phyloP scores from a whole-genome alignment of 2,797 vertebrate species.

The Paguma larvata region DNA sequence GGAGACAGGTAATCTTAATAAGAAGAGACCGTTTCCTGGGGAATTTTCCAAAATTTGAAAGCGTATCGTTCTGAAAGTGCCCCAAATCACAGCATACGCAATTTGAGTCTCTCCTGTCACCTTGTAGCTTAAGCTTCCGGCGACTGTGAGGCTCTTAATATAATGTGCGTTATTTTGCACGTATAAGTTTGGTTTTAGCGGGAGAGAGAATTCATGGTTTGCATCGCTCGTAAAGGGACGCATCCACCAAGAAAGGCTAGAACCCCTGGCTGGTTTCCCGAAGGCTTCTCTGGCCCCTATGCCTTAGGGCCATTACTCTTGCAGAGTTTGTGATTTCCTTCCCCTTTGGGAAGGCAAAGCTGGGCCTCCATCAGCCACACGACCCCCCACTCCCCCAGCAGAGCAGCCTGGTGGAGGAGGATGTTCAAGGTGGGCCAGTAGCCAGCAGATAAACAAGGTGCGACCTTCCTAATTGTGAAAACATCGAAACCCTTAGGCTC shows the following conservation, averaged over 20 bases:
- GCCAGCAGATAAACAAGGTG: not conserved
- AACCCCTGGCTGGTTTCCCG: not conserved
- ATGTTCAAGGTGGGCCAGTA: not conserved
- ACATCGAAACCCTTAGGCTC: not conserved
- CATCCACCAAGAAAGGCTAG: constrained; percentile 42
- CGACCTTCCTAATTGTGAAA: not conserved
- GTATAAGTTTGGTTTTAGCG: not conserved
- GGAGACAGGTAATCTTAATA: constrained; percentile 37
- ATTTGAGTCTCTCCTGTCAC: not conserved
- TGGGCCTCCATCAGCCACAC: not conserved
- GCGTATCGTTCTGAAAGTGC: constrained; percentile 16
- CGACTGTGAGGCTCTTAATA: constrained; percentile 18
- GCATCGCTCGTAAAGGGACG: not conserved
- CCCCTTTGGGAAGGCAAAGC: not conserved
- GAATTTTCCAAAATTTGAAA: constrained; percentile 36
- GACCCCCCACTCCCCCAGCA: not conserved
- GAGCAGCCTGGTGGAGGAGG: not conserved
- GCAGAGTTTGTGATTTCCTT: not conserved
- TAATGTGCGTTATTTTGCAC: not conserved
- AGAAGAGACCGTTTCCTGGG: constrained; percentile 15
- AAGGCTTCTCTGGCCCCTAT: not conserved
- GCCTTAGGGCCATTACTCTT: not conserved
- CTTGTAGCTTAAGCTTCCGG: constrained; percentile 29
- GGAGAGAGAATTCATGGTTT: not conserved
- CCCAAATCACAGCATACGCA: not conserved